Base-by-base conservation (phyloP, 2,888 invertebrate genomes). In the Drosophila histrio region DNA sequence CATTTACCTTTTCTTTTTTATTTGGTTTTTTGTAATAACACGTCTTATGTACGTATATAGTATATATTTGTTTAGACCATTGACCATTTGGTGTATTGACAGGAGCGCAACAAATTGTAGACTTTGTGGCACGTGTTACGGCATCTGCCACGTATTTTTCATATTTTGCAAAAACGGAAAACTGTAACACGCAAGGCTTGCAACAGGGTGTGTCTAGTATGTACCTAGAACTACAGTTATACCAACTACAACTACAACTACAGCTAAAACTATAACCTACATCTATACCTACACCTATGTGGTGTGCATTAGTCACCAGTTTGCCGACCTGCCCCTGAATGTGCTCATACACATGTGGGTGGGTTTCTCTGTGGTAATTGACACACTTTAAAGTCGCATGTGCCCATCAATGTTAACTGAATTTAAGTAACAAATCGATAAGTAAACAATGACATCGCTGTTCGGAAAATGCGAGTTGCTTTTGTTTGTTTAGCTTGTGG, bases 61-160 rank as follows among this genome's bases (percentile, higher is more conserved):
- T n/a, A n/a, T n/a, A n/a, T n/a, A n/a, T n/a, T n/a, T 36, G n/a
- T 36, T 19, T 34, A 38, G 26, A 34, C 17, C 36, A 9, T 9
- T 64, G 44, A 39, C 30, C 47, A 52, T 61, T 50, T 61, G 44
- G 30, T 11, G 30, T 39, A 64, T 65, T 65, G 70, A 56, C 41
- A 36, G 36, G 50, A 13, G 15, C 26, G 17, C 52, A 38, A 47
- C 52, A 56, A 57, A 57, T 52, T 60, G 26, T 38, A 11, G 50
- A 57, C 43, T 36, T 15, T 64, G 38, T 36, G 53, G 59, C 67
- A 62, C 44, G 64, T 56, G 59, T 30, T 41, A 53, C 41, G 17
- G 19, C 41, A 36, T 38, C 28, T 9, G 30, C 36, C 11, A 36
- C 41, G 39, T 52, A 39, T 38, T 26, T 22, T 43, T 41, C 36